Evolutionary conservation across 37 sponge, comb jelly and placozoan genomes (phyloP).

Genomic region (Halichondria panicea): DNA sequence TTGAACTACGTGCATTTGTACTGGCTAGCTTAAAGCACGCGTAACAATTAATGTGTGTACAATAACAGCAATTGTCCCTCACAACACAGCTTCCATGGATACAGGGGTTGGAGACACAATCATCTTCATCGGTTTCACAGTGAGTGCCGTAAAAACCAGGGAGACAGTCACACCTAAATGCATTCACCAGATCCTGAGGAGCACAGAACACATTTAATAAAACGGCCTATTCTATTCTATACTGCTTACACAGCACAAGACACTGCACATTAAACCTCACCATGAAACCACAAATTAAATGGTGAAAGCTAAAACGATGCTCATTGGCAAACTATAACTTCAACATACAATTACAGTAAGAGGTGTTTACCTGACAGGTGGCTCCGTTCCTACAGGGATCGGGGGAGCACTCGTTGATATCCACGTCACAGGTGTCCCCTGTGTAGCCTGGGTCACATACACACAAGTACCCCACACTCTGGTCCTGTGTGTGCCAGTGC

Average conservation of each 20-base stretch:
- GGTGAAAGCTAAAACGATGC: too few relatives aligned
- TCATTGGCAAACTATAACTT: neutral
- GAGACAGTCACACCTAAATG: neutral
- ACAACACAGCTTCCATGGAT: conserved; percentile 18
- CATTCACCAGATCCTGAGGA: neutral
- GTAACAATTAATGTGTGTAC: neutral
- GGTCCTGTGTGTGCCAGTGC: too few relatives aligned
- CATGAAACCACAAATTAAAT: too few relatives aligned
- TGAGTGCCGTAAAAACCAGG: neutral
- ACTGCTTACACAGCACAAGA: too few relatives aligned
- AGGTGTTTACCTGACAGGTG: neutral
- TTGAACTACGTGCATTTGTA: neutral
- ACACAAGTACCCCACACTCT: too few relatives aligned
- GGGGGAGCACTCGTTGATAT: conserved; percentile 19
- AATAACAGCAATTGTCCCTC: conserved; percentile 1
- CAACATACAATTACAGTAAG: neutral
- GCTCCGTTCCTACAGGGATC: conserved; percentile 22
- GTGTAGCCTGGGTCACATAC: too few relatives aligned
- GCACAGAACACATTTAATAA: too few relatives aligned
- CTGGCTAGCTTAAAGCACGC: neutral
- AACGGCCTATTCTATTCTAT: too few relatives aligned
- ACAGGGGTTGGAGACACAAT: conserved; percentile 10
- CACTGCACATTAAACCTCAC: too few relatives aligned
- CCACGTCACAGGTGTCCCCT: conserved; percentile 1
- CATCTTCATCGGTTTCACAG: neutral